A percentile compares a stretch with the other conserved stretches of the same genome.
Conservation (phyloP, 1,140 invertebrate genomes). For the Ceratina japonica region DNA sequence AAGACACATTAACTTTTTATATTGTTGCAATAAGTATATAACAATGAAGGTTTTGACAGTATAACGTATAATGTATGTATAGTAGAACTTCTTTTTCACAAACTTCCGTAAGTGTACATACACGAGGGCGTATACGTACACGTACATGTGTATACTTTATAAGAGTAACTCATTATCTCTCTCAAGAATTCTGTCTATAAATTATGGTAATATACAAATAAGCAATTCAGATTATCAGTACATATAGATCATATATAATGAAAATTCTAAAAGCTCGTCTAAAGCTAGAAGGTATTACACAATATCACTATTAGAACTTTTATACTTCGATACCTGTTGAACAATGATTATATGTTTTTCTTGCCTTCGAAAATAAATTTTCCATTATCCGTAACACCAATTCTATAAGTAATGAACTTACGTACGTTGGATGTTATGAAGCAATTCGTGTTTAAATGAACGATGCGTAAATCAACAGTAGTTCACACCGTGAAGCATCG, state of each 20-base stretch:
- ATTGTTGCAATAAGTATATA: conserved; percentile 62
- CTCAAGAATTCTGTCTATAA: conserved; percentile 61
- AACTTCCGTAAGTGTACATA: conserved; percentile 42
- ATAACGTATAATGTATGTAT: conserved; percentile 58
- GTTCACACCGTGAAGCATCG: conserved; percentile 40
- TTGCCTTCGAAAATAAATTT: conserved; percentile 46
- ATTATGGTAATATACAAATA: conserved; percentile 73
- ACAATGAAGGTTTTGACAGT: conserved; percentile 58
- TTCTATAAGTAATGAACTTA: conserved; percentile 39
- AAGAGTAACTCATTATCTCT: conserved; percentile 58
- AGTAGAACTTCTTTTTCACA: conserved; percentile 59
- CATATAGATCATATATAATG: conserved; percentile 67
- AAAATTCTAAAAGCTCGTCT: conserved; percentile 68
- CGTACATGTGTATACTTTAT: conserved; percentile 62
- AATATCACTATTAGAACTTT: conserved; percentile 61
- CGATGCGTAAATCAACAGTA: conserved; percentile 43
- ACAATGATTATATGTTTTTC: conserved; percentile 50
- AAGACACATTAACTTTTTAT: conserved; percentile 38
- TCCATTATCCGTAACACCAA: conserved; percentile 42
- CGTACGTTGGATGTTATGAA: conserved; percentile 19
- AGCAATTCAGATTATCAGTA: conserved; percentile 68
- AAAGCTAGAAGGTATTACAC: conserved; percentile 61
- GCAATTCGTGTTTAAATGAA: conserved; percentile 33
- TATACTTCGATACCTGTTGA: conserved; percentile 52
- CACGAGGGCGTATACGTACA: conserved; percentile 55